phyloP scores from a whole-genome alignment of 23 tunicate genomes.

The Ascidia mentula region DNA sequence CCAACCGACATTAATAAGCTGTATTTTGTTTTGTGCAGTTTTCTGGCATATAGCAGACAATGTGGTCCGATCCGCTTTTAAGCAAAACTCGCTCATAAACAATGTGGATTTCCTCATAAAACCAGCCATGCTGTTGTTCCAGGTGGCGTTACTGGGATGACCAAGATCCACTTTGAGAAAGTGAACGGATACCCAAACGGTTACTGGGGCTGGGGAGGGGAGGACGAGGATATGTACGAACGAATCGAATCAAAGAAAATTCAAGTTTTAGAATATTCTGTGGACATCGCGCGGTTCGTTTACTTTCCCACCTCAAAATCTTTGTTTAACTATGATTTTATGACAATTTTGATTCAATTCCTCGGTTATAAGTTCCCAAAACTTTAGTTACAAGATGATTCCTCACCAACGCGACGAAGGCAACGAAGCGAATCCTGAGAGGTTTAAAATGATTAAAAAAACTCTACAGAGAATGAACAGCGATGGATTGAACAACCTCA shows the following conservation, averaged over 20 bases:
- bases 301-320: too few relatives aligned
- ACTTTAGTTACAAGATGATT: constrained; percentile 95
- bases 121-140: too few relatives aligned
- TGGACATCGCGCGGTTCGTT: constrained; percentile 19
- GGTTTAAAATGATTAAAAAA: constrained; percentile 67
- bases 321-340: too few relatives aligned
- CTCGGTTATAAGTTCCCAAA: too few relatives aligned
- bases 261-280: constrained; percentile 55
- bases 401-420: constrained; percentile 72
- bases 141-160: constrained; percentile 82
- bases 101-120: too few relatives aligned
- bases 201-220: constrained; percentile 99
- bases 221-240: constrained; percentile 89
- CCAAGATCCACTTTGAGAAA: constrained; percentile 53
- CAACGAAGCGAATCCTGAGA: constrained; percentile 77
- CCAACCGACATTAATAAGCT: too few relatives aligned
- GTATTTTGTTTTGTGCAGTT: too few relatives aligned
- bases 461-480: constrained; percentile 25
- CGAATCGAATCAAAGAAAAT: constrained; percentile 26
- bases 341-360: too few relatives aligned
- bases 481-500: constrained; percentile 63
- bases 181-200: constrained; percentile 72
- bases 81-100: too few relatives aligned
- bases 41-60: too few relatives aligned
- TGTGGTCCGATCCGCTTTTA: too few relatives aligned